phyloP scores from a whole-genome alignment of 92 coral and sea anemone genomes.

The Galaxea fascicularis region DNA sequence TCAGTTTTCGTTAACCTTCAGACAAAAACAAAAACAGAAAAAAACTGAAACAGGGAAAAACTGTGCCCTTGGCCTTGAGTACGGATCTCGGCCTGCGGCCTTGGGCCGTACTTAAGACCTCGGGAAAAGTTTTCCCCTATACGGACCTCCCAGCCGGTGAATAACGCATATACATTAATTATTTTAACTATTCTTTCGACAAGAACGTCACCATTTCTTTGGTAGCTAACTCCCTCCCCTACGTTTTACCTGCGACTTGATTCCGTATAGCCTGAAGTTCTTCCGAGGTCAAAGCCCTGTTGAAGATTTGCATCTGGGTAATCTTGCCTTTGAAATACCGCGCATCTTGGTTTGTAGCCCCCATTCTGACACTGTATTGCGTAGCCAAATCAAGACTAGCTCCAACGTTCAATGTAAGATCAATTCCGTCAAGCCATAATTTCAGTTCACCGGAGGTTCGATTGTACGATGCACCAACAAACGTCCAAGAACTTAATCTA shows the following conservation, averaged over 20 bases:
- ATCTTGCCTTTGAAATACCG: slow-evolving; percentile 67
- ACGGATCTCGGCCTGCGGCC: no score
- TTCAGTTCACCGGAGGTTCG: slow-evolving; percentile 48
- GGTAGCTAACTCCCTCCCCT: no score
- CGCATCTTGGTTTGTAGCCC: slow-evolving; percentile 56
- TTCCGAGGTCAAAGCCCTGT: slow-evolving; percentile 41
- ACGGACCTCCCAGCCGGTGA: no score
- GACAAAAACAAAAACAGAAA: no score
- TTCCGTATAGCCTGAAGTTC: slow-evolving; percentile 19
- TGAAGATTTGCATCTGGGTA: slow-evolving; percentile 66
- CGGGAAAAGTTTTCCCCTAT: no score
- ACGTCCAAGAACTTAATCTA: slow-evolving; percentile 49
- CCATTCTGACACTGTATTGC: slow-evolving; percentile 61
- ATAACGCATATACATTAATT: no score
- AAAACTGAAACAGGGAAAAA: no score
- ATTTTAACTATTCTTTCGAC: no score
- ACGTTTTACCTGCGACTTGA: not conserved
- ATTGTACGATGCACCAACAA: slow-evolving; percentile 74
- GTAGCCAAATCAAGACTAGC: slow-evolving; percentile 55
- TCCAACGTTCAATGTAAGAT: slow-evolving; percentile 42
- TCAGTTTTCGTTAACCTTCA: no score
- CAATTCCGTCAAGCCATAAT: slow-evolving; percentile 66
- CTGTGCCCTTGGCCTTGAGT: no score
- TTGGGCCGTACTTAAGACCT: no score
- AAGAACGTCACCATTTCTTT: no score